Evolutionary conservation across 2,113 vertebrate species (phyloP), one percentile per base, ranked within the genome.

Genomic region (Oncorhynchus nerka): DNA sequence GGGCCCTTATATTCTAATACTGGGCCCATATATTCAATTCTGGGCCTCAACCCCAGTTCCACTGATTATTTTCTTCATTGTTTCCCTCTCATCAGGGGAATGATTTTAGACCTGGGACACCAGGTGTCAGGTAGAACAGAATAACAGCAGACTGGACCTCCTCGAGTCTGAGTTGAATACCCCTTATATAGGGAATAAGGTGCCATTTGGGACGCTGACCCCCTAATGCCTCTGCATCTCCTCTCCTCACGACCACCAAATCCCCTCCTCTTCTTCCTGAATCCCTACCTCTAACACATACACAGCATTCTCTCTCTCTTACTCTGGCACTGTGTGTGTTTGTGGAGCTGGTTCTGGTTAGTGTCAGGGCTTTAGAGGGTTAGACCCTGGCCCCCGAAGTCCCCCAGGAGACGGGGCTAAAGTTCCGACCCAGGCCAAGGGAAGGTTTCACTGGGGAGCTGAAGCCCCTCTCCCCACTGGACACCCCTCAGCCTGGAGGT

Each of bases 201-300:
- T 45, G 39, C 9, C 9, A 11, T 45, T 45, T 45, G 39, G 8
- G 2, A 45, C 8, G 9, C 2, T 11, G 9, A 8, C 9, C 39
- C 51, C 51, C 51, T 39, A 39, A 39, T 39, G 39, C 39, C 2
- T 39, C 39, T 39, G 34, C 8, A 39, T 39, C 39, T 39, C 51
- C 2, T 57, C 51, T 57, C 16, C 51, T 16, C 51, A 1, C 19
- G 4, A 16, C 51, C 19, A 61, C 59, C 57, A 61, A 20, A 68
- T 34, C 66, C 32, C 71, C 68, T 68, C 79, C 68, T 68, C 79
- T 32, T 22, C 79, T 73, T 75, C 55, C 51, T 19, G 51, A 73
- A 66, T 65, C 71, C 71, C 68, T 5, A 16, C 76, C 24, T 75
- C 59, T 1, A 28, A 66, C 26, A 4, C 64, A 66, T 1, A 32